Evolutionary conservation across 2,888 invertebrate genomes (phyloP).

Genomic region (Syrphus vitripennis): DNA sequence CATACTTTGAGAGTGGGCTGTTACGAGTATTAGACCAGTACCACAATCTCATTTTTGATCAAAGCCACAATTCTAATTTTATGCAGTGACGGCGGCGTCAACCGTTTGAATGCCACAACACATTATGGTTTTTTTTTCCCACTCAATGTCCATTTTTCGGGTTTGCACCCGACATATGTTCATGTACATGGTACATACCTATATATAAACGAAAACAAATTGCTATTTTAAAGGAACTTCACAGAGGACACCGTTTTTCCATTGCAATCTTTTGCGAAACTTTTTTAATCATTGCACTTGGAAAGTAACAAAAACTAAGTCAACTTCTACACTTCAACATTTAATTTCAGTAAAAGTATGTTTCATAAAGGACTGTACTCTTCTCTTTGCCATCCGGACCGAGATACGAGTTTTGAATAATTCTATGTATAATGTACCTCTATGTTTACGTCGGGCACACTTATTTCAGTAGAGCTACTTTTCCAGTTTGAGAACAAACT

Average conservation of each 20-base stretch:
- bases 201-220: background rate
- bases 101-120: too few relatives aligned
- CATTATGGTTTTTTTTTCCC: background rate
- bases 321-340: slow-evolving; percentile 26
- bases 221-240: slow-evolving; percentile 6
- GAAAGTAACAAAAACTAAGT: slow-evolving; percentile 36
- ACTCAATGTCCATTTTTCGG: background rate
- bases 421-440: background rate
- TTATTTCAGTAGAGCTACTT: slow-evolving; percentile 14
- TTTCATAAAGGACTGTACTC: background rate
- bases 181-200: background rate
- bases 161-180: background rate
- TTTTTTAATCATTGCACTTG: slow-evolving; percentile 41
- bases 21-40: too few relatives aligned
- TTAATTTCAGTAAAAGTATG: slow-evolving; percentile 36
- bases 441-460: background rate
- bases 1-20: too few relatives aligned
- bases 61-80: too few relatives aligned
- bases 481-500: slow-evolving; percentile 17
- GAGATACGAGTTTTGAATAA: background rate
- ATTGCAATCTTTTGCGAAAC: slow-evolving; percentile 22
- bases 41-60: too few relatives aligned
- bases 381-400: background rate
- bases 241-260: slow-evolving; percentile 13
- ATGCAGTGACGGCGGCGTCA: too few relatives aligned